Evolutionary conservation across 2,797 vertebrate genomes (phyloP), one percentile per base, ranked within the genome.

Genomic region (Rhynchonycteris naso): DNA sequence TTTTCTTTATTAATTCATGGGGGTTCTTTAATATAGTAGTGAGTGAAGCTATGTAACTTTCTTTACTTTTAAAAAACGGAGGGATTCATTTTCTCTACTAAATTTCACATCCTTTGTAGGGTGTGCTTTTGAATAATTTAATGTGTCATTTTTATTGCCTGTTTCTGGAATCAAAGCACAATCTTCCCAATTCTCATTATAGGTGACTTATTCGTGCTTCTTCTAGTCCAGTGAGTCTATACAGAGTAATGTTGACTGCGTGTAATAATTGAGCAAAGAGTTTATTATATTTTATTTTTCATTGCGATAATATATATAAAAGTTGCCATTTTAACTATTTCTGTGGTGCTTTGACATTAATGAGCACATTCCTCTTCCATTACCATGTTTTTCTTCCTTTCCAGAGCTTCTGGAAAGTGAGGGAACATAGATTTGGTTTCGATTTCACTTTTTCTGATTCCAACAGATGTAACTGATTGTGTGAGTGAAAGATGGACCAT

Each of bases 141-240:
- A 59, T 52, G 24, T 1, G 26, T 3, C 11, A 14, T 68, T 79
- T 61, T 72, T 47, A 19, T n/a, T 35, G 3, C 7, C 50, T 56
- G 14, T 87, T 91, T 93, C 13, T 71, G 30, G 18, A 94, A 33
- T 78, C 63, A 82, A 91, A 93, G 16, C 33, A 38, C 21, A 54
- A 1, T 59, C 33, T 91, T 85, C 7, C 35, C 78, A 21, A 86
- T 68, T 82, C 66, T 74, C 50, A 63, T 38, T 61, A 52, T 54
- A 16, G 24, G 10, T 65, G 7, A 50, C 22, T 72, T 82, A 7
- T 30, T 11, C 5, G n/a, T 59, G 16, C 24, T 86, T 35, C 43
- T 93, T 74, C 7, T 59, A 47, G 12, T 65, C 24, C 8, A 59
- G 0, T 79, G 7, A 65, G 4, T 63, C 16, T n/a, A 15, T 58